Percentiles rank a stretch among this genome's conserved stretches.
phyloP scores from a whole-genome alignment of 2,888 invertebrate species.

The Dynastes maya region DNA sequence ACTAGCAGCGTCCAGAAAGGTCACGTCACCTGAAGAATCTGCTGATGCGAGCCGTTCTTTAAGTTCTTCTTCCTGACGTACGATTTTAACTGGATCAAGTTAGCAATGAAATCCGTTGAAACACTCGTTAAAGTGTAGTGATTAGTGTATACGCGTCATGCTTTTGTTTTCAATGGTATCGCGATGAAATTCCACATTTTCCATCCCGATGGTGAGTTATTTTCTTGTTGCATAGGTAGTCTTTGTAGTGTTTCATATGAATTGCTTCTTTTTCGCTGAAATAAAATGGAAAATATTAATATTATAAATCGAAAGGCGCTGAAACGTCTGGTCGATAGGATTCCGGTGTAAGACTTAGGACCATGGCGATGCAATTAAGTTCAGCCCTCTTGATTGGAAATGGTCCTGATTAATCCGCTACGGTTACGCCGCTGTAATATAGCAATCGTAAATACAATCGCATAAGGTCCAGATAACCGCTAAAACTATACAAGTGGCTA shows the following conservation, averaged over 20 bases:
- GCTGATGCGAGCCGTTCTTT: background rate
- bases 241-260: too few relatives aligned
- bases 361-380: constrained; percentile 61
- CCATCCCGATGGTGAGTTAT: constrained; percentile 17
- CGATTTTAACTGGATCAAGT: background rate
- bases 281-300: constrained; percentile 7
- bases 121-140: background rate
- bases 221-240: too few relatives aligned
- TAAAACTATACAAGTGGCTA: constrained; percentile 65
- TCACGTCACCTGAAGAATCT: constrained; percentile 51
- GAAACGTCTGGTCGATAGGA: constrained; percentile 1
- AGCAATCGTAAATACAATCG: constrained; percentile 62
- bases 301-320: constrained; percentile 18
- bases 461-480: constrained; percentile 66
- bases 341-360: constrained; percentile 55
- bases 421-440: constrained; percentile 39
- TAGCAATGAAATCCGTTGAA: background rate
- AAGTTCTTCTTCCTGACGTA: background rate
- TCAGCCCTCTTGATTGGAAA: constrained; percentile 70
- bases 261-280: background rate
- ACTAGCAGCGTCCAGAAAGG: constrained; percentile 57
- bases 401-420: constrained; percentile 65
- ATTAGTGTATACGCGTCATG: background rate
- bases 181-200: constrained; percentile 22
- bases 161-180: background rate